Percentiles rank a stretch among this genome's conserved stretches.
Conservation (phyloP, 2,888 invertebrate species). For the Papilio demoleus region DNA sequence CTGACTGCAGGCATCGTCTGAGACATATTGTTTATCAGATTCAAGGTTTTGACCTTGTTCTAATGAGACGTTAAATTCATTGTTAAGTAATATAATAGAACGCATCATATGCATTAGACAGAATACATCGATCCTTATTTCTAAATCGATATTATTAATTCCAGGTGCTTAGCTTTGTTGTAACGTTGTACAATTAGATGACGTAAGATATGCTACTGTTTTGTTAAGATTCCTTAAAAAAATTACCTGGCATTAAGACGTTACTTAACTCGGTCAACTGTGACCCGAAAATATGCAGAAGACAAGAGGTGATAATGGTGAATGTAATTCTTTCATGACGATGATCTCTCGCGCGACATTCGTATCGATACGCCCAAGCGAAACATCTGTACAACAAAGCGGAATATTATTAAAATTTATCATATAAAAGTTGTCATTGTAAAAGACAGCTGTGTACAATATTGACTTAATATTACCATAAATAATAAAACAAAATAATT, state of each 20-base stretch:
- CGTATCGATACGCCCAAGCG: constrained; percentile 71
- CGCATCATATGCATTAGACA: not conserved
- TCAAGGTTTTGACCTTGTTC: constrained; percentile 14
- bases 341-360: constrained; percentile 66
- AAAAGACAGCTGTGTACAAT: not conserved
- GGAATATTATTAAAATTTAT: not conserved
- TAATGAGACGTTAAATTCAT: constrained; percentile 2
- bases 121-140: constrained; percentile 2
- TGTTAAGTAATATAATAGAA: constrained; percentile 19
- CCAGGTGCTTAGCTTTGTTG: too few relatives aligned
- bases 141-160: too few relatives aligned
- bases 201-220: too few relatives aligned
- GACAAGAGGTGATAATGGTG: constrained; percentile 55
- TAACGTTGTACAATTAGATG: too few relatives aligned
- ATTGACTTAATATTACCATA: not conserved
- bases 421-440: not conserved
- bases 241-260: constrained; percentile 65
- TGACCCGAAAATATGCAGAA: constrained; percentile 60
- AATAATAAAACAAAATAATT: not conserved
- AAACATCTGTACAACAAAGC: constrained; percentile 60
- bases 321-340: constrained; percentile 63
- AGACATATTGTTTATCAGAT: not conserved
- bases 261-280: constrained; percentile 55
- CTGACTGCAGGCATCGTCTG: not conserved
- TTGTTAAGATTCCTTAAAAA: too few relatives aligned